These are phyloP conservation scores for Scotopteryx bipunctaria DNA, from an alignment of 2,888 invertebrate species.

Conservation along the genomic window DNA sequence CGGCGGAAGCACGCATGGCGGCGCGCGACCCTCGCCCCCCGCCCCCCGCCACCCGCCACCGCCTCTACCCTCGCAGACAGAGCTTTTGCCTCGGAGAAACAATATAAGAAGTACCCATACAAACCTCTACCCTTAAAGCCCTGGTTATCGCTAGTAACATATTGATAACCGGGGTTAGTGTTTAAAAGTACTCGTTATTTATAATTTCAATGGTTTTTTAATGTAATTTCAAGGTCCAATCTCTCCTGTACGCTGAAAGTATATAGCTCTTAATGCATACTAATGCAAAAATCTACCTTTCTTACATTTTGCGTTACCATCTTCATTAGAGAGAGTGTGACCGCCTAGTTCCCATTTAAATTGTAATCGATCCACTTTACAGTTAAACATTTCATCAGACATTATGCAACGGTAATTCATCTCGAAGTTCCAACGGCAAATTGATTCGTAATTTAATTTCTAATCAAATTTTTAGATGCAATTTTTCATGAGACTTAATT, in stretches of 20 bases:
- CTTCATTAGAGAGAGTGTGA: conserved; percentile 35
- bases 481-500: too few relatives aligned
- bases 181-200: too few relatives aligned
- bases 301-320: conserved; percentile 35
- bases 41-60: not conserved
- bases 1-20: conserved; percentile 51
- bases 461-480: not conserved
- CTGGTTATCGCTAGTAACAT: too few relatives aligned
- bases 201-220: too few relatives aligned
- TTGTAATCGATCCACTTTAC: conserved; percentile 31
- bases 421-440: conserved; percentile 16
- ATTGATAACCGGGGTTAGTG: too few relatives aligned
- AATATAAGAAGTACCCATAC: too few relatives aligned
- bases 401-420: conserved; percentile 37
- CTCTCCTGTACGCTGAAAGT: too few relatives aligned
- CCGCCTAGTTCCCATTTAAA: conserved; percentile 23
- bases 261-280: too few relatives aligned
- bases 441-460: conserved; percentile 20
- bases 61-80: not conserved
- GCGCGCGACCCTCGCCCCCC: conserved; percentile 41
- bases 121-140: too few relatives aligned
- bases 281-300: not conserved
- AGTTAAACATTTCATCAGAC: conserved; percentile 26
- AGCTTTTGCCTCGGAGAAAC: conserved; percentile 4
- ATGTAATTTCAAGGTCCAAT: not conserved